These are phyloP conservation scores for Lota lota DNA, from an alignment of 2,113 vertebrate genomes.

Conservation along the genomic window DNA sequence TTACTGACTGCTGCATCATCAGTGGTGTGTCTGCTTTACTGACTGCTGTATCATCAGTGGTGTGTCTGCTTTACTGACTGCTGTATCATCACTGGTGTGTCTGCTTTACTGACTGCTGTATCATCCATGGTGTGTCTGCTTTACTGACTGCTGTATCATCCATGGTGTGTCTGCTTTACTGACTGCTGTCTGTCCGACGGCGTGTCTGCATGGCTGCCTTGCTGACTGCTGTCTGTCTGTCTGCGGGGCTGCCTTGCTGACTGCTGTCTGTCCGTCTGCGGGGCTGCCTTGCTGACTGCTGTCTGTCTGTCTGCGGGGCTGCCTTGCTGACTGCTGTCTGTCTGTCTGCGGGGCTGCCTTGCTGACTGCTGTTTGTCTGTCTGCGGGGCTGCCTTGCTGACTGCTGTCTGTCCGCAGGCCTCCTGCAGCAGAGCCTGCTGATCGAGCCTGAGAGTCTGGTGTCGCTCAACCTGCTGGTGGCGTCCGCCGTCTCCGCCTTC, in stretches of 20 bases:
- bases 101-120: neutral
- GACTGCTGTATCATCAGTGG: too few species aligned
- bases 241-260: too few species aligned
- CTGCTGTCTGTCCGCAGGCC: slow-evolving; percentile 68
- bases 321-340: neutral
- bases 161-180: too few species aligned
- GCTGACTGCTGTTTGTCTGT: neutral
- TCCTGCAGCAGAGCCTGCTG: slow-evolving; percentile 88
- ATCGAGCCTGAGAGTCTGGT: slow-evolving; percentile 90
- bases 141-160: too few species aligned
- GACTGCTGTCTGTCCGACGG: too few species aligned
- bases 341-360: neutral
- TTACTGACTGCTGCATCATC: too few species aligned
- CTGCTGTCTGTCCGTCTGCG: too few species aligned
- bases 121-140: neutral
- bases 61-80: too few species aligned
- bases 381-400: neutral
- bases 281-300: too few species aligned
- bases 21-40: too few species aligned
- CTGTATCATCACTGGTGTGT: neutral
- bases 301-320: slow-evolving; percentile 23
- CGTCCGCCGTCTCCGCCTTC: slow-evolving; percentile 91
- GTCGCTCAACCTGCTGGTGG: slow-evolving; percentile 93
- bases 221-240: too few species aligned
- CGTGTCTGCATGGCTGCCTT: neutral